Base-by-base conservation (phyloP, 2,113 vertebrate species). In the Siniperca chuatsi region DNA sequence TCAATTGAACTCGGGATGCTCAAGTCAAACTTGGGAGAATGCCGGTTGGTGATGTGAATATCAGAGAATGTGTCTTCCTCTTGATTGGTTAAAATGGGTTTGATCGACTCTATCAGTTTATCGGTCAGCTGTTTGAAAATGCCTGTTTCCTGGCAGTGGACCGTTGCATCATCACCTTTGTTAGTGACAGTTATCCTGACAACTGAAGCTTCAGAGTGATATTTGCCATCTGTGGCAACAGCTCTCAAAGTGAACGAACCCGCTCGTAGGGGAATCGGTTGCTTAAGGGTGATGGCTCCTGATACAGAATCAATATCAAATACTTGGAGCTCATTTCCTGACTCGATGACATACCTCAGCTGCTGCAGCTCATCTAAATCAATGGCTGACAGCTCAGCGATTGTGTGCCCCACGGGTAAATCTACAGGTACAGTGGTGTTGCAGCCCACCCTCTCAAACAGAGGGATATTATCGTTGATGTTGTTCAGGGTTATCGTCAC, bases 301-400 rank as follows among this genome's bases (percentile, higher is more conserved):
- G 97, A 96, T 71, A 96, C 89, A 0, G 96, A 87, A 89, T 98
- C 93, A 23, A 99, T 90, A 21, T 92, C 87, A 90, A 99, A 99
- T 79, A 97, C 93, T n/a, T 87, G 94, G 2, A 93, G 91, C 61
- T 99, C 97, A 0, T 99, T 98, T 58, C 98, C 98, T 25, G 97
- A 97, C 55, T 96, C 87, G 1, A 99, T 97, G 88, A 95, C 85
- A 0, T 98, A 99, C 70, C 74, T 96, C 57, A 99, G 94, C 84
- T 96, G 97, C 92, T 97, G 96, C 70, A 99, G 95, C 89, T 99
- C 98, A 60, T 99, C 98, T 23, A 96, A 90, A 85, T 99, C 98
- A 0, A 99, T 96, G 21, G 98, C 98, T 15, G 97, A 98, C 84
- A 99, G 89, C 0, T 96, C 95, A 55, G 90, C 95, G 12, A 99